Percentiles rank a stretch among this genome's conserved stretches.
phyloP scores from a whole-genome alignment of 2,888 invertebrate species.

The Oligia latruncula region DNA sequence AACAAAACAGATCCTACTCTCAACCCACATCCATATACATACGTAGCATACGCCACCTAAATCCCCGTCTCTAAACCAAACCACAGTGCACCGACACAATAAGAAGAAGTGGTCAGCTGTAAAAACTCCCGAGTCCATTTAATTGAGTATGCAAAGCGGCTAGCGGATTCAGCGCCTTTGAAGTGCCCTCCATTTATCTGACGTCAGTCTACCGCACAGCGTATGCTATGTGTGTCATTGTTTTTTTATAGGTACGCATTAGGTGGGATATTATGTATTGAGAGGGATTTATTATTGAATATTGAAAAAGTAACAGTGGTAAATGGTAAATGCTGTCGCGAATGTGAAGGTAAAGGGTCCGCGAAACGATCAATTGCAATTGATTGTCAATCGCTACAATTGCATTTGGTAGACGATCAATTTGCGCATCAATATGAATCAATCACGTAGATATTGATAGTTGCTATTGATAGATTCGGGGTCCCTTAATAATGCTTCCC shows the following conservation, averaged over 20 bases:
- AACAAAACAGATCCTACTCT: constrained; percentile 27
- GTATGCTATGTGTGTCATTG: constrained; percentile 22
- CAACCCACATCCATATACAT: constrained; percentile 18
- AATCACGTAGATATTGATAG: neutral
- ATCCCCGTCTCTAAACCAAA: constrained; percentile 21
- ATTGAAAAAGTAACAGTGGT: neutral
- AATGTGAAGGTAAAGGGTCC: neutral
- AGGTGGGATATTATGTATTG: neutral
- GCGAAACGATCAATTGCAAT: neutral
- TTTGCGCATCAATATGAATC: too few relatives aligned
- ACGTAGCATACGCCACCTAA: constrained; percentile 39
- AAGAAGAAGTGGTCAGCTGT: constrained; percentile 57
- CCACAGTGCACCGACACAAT: constrained; percentile 46
- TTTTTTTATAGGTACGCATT: constrained; percentile 11
- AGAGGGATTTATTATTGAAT: constrained; percentile 4
- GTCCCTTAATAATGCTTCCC: neutral
- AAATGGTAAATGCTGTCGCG: neutral
- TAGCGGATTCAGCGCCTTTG: constrained; percentile 50
- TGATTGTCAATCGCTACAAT: neutral
- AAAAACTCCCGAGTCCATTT: constrained; percentile 59
- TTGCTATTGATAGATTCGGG: neutral
- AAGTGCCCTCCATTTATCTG: constrained; percentile 47
- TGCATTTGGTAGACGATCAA: neutral
- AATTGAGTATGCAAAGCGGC: constrained; percentile 70
- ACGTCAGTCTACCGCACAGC: constrained; percentile 33